Base-by-base conservation (phyloP, 2,888 invertebrate genomes). In the Lycocerus yunnanus region DNA sequence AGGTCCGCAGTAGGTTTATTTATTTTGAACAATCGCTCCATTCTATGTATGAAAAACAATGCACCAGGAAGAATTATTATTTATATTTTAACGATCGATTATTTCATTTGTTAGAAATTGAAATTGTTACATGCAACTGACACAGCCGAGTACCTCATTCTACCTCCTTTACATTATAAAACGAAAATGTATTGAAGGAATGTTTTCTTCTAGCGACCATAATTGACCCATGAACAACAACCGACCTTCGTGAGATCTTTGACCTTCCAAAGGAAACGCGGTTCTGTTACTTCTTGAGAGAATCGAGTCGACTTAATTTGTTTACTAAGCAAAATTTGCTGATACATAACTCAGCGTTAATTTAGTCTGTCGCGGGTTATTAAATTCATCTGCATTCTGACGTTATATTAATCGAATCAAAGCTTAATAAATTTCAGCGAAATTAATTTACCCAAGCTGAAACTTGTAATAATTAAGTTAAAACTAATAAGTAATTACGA, bases 221-320 rank as follows among this genome's bases (percentile, higher is more conserved):
- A 63, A 20, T 63, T 63, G 61, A 63, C 18, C 61, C 61, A 63
- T 63, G 61, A 18, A 63, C 18, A n/a, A 63, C 20, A 63, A 63
- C 61, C 61, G 60, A 69, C 69, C 69, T 73, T 66, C 27, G 59
- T 15, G 58, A 69, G 73, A 73, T 73, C 73, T 73, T 73, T 73
- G 73, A 73, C 69, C 73, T 58, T 16, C 21, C 5, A 21, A 21
- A 69, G 69, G 73, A 73, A 73, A 66, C 69, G 66, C 73, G 69
- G 69, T 73, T 16, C 61, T 18, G 61, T 63, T 63, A 63, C 61
- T 63, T 63, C 16, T 63, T 20, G 18, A 63, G 61, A 63, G 16
- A 18, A 43, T 43, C 43, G 43, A 43, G 43, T n/a, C n/a, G 43
- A 43, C 43, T 43, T 43, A 43, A 43, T 43, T 43, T 43, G 43